Evolutionary conservation across 2,888 invertebrate genomes (phyloP).

Genomic region (Iselma pallidipennis): DNA sequence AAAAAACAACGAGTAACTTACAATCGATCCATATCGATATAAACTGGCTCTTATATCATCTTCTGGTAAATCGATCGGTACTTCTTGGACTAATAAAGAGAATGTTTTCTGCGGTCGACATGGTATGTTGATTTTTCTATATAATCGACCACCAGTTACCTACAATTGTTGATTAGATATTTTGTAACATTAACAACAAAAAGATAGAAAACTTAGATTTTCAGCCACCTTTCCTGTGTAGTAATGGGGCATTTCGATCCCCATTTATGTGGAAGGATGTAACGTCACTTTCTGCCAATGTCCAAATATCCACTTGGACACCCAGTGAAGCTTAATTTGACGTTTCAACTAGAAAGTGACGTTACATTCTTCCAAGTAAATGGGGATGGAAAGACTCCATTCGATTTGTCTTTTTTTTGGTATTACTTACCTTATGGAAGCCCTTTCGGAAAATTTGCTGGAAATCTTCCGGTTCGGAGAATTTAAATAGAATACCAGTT

Average conservation of each 20-base stretch:
- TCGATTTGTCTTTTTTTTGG: too few species aligned
- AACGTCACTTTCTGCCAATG: too few species aligned
- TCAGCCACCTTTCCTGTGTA: too few species aligned
- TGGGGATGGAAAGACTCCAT: too few species aligned
- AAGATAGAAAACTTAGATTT: too few species aligned
- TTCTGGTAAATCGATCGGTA: slow-evolving; percentile 82
- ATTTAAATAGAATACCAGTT: slow-evolving; percentile 86
- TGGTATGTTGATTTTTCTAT: slow-evolving; percentile 84
- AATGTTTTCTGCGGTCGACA: slow-evolving; percentile 88
- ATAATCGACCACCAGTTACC: slow-evolving; percentile 82
- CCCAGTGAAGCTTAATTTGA: too few species aligned
- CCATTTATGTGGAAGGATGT: too few species aligned
- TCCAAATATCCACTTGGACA: too few species aligned
- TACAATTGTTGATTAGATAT: slow-evolving; percentile 37
- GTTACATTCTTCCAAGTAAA: too few species aligned
- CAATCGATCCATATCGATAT: slow-evolving; percentile 78
- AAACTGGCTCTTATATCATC: slow-evolving; percentile 72
- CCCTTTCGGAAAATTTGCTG: slow-evolving; percentile 86
- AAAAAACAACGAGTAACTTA: slow-evolving; percentile 44
- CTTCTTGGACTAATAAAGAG: slow-evolving; percentile 79
- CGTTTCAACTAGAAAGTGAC: too few species aligned
- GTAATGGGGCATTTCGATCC: too few species aligned
- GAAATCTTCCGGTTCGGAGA: slow-evolving; percentile 84
- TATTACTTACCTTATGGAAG: slow-evolving; percentile 64
- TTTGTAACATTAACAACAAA: not conserved